Base-by-base conservation (phyloP, 2,797 vertebrate genomes). In the Carcharodon carcharias region DNA sequence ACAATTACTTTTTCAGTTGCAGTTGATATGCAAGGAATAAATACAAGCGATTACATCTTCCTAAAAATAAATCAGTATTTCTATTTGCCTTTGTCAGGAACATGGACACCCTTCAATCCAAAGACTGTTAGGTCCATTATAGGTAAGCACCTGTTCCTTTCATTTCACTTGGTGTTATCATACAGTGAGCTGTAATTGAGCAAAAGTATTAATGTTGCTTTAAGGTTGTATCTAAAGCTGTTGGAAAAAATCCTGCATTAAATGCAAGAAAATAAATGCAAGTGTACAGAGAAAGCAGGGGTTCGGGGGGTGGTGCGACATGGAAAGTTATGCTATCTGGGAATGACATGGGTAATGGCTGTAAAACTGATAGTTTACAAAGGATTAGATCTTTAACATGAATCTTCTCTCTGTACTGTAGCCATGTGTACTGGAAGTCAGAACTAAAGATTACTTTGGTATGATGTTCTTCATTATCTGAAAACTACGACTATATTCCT, bases 71-170 rank as follows among this genome's bases (percentile, higher is more conserved):
- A 31, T 71, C n/a, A 2, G 12, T 56, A 54, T 95, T 95, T 61
- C 1, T 63, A 26, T 65, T 61, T 96, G 96, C 97, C 96, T 97
- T 1, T 98, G 98, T 91, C 98, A 99, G 99, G 99, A 96, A 99
- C 99, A 0, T 99, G 99, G 99, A 99, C 99, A 96, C 99, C 99
- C 0, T 99, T 99, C 97, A 99, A 99, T 97, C 99, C 99, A 31
- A 98, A 99, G 97, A 99, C 99, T 0, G 99, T 99, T 96, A 98
- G 98, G 96, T 99, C 99, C 45, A 99, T 99, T 97, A 99, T 99
- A 96, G 99, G 99, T 99, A 97, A 99, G 99, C 98, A 92, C 0
- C 28, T 58, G 18, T 31, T 50, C 28, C 56, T 95, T 73, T 12
- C 45, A 18, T 73, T 73, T 95, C 14, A 77, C 58, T 95, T 95